Percentiles rank a stretch among this genome's conserved stretches.
These are phyloP conservation scores for Lysandra bellargus DNA, from an alignment of 2,888 invertebrate species.

Conservation along the genomic window DNA sequence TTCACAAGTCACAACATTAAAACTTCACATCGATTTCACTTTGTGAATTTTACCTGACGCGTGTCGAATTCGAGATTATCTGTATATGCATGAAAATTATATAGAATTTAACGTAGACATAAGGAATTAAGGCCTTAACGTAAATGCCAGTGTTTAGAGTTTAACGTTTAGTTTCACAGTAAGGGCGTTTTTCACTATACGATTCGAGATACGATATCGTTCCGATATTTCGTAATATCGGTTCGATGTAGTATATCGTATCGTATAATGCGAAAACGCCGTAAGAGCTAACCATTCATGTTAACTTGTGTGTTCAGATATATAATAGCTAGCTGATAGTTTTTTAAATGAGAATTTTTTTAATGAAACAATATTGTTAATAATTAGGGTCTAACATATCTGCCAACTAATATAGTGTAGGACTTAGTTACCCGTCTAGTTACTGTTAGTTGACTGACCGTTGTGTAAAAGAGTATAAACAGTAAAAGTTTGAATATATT, in stretches of 20 bases:
- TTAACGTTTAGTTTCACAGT: slow-evolving; percentile 27
- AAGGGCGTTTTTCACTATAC: not conserved
- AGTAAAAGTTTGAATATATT: not conserved
- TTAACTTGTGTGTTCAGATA: slow-evolving; percentile 42
- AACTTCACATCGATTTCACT: not conserved
- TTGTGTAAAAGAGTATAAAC: not conserved
- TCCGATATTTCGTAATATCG: not conserved
- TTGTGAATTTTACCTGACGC: not conserved
- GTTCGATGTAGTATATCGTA: not conserved
- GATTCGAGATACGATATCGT: not conserved
- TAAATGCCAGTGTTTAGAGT: slow-evolving; percentile 32
- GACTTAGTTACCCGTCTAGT: slow-evolving; percentile 55
- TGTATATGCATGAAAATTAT: slow-evolving; percentile 33
- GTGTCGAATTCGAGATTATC: slow-evolving; percentile 25
- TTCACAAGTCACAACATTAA: not conserved
- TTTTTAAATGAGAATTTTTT: slow-evolving; percentile 37
- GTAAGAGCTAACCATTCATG: slow-evolving; percentile 37
- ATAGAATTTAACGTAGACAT: slow-evolving; percentile 31
- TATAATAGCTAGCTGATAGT: slow-evolving; percentile 38
- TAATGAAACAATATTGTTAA: slow-evolving; percentile 34
- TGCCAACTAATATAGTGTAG: slow-evolving; percentile 56
- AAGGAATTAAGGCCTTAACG: slow-evolving; percentile 34
- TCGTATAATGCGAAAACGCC: not conserved
- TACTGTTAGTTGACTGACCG: not conserved
- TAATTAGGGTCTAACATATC: slow-evolving; percentile 53